Percentiles rank a stretch among this genome's conserved stretches.
phyloP scores from a whole-genome alignment of 1,140 invertebrate genomes.

The Papilio machaon region DNA sequence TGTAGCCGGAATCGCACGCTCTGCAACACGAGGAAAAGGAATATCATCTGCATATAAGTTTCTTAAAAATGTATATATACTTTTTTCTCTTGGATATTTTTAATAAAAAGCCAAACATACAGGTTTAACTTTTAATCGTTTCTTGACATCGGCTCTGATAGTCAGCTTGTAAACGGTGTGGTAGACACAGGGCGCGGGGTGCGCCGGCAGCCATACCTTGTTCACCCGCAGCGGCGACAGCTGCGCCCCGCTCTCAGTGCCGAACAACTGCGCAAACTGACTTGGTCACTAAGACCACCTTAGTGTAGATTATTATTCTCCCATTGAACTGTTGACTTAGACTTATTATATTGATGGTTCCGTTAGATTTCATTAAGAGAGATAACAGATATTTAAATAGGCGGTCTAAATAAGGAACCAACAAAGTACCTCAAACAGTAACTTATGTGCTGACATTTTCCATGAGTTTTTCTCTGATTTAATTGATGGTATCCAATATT shows the following conservation, averaged over 20 bases:
- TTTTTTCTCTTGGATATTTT: too few relatives aligned
- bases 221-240: constrained; percentile 57
- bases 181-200: constrained; percentile 51
- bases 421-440: constrained; percentile 61
- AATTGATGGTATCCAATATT: constrained; percentile 64
- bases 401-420: background rate
- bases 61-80: background rate
- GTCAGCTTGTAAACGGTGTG: constrained; percentile 61
- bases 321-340: too few relatives aligned
- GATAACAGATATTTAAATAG: too few relatives aligned
- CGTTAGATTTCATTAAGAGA: too few relatives aligned
- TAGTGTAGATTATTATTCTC: too few relatives aligned
- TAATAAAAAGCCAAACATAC: constrained; percentile 42
- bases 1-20: constrained; percentile 54
- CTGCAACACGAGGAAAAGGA: constrained; percentile 41
- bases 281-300: background rate
- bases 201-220: constrained; percentile 63
- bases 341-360: too few relatives aligned
- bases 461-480: constrained; percentile 65
- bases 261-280: constrained; percentile 54
- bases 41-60: background rate
- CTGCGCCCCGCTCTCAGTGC: constrained; percentile 48
- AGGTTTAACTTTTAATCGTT: constrained; percentile 54
- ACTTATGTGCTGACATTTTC: constrained; percentile 64
- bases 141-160: constrained; percentile 61